Conservation (phyloP, 2,113 vertebrate genomes). For the Elanus axillaris region DNA sequence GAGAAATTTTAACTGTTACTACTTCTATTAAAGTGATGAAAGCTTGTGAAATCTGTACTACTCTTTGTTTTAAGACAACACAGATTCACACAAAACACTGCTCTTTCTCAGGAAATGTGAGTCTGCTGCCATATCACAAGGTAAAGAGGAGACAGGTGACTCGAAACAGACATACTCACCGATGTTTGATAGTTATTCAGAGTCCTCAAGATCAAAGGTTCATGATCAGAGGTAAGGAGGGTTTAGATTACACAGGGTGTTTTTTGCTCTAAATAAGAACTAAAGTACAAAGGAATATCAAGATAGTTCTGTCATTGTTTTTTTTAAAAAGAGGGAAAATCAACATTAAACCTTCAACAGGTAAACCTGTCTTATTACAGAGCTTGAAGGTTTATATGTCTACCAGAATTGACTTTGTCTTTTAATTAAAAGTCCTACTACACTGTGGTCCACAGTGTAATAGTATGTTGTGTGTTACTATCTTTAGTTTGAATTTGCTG, state of each 20-base stretch:
- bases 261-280: not conserved
- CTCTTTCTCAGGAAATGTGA: conserved; percentile 74
- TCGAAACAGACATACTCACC: conserved; percentile 69
- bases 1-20: not conserved
- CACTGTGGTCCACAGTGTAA: not conserved
- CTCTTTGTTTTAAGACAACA: not conserved
- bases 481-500: not conserved
- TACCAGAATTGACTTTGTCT: not conserved
- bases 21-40: not conserved
- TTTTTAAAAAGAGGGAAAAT: not conserved
- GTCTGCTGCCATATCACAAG: conserved; percentile 45
- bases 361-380: not conserved
- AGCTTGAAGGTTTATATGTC: not conserved
- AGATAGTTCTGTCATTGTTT: not conserved
- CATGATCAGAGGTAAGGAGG: conserved; percentile 79
- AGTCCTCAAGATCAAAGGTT: conserved; percentile 79
- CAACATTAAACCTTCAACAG: not conserved
- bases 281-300: not conserved
- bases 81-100: not conserved
- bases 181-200: conserved; percentile 76
- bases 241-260: not conserved
- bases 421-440: not conserved
- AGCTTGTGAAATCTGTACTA: not conserved
- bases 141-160: conserved; percentile 56
- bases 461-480: not conserved